A percentile compares a stretch with the other conserved stretches of the same genome.
Conservation (phyloP, 2,113 vertebrate species). For the Hassar affinis region DNA sequence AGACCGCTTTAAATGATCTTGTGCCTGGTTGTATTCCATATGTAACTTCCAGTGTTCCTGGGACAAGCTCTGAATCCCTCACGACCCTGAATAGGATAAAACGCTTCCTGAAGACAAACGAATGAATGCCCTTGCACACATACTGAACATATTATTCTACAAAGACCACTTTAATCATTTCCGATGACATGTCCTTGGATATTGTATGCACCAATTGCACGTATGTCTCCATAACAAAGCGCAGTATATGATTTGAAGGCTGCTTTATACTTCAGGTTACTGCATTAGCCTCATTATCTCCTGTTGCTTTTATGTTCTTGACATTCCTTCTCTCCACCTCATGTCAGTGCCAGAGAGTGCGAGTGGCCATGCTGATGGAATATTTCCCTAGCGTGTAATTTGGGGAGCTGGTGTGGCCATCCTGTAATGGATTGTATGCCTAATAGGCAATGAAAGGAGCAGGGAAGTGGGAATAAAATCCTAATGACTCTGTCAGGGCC, state of each 20-base stretch:
- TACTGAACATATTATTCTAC: not conserved
- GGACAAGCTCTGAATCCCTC: not conserved
- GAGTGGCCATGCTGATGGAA: slow-evolving; percentile 52
- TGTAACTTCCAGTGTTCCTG: not conserved
- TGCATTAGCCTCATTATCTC: slow-evolving; percentile 12
- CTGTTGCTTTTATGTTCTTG: slow-evolving; percentile 40
- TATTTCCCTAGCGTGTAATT: slow-evolving; percentile 56
- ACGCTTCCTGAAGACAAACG: not conserved
- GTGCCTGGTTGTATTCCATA: not conserved
- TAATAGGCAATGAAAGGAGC: slow-evolving; percentile 77
- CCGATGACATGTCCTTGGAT: not conserved
- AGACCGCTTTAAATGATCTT: not conserved
- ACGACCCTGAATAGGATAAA: not conserved
- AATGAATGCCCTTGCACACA: not conserved
- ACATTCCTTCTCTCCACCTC: slow-evolving; percentile 36
- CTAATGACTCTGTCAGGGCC: slow-evolving; percentile 70
- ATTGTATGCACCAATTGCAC: not conserved
- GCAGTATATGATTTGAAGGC: not conserved
- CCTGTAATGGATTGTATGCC: slow-evolving; percentile 73
- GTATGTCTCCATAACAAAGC: not conserved
- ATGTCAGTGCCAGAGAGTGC: slow-evolving; percentile 14
- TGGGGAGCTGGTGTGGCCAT: slow-evolving; percentile 53
- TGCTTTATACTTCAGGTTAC: slow-evolving; percentile 24
- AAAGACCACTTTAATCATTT: not conserved
- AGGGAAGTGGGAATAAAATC: slow-evolving; percentile 64